Evolutionary conservation across 2,113 vertebrate genomes (phyloP).

Genomic region (Rana temporaria): DNA sequence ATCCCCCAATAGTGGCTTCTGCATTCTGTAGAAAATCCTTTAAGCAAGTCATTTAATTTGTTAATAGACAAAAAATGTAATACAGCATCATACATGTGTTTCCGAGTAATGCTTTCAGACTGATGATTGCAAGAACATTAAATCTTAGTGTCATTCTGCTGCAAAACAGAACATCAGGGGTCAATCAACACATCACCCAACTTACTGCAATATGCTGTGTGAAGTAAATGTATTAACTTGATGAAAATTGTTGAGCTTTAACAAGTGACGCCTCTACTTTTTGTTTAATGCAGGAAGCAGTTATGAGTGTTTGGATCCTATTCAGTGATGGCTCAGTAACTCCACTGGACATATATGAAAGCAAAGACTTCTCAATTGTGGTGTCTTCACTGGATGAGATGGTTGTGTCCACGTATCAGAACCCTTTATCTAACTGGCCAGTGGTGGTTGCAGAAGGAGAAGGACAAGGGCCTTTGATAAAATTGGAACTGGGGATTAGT

Average conservation of each 20-base stretch:
- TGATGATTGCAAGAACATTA: too few relatives aligned
- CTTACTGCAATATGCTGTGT: neutral
- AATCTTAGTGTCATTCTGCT: too few relatives aligned
- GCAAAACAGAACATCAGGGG: neutral
- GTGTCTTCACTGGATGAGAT: constrained; percentile 87
- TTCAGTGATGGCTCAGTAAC: constrained; percentile 94
- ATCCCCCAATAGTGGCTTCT: too few relatives aligned
- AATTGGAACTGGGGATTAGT: constrained; percentile 91
- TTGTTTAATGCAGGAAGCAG: constrained; percentile 81
- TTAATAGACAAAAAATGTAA: too few relatives aligned
- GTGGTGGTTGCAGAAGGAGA: constrained; percentile 86
- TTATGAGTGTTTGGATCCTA: constrained; percentile 89
- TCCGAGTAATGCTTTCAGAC: too few relatives aligned
- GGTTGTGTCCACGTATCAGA: constrained; percentile 83
- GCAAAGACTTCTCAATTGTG: constrained; percentile 87
- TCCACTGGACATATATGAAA: constrained; percentile 91
- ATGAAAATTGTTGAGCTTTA: neutral
- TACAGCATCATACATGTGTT: too few relatives aligned
- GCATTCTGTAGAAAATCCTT: too few relatives aligned
- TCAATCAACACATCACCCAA: neutral
- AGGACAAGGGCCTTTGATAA: constrained; percentile 88
- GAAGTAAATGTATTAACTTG: neutral
- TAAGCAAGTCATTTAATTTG: too few relatives aligned
- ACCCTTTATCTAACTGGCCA: constrained; percentile 77
- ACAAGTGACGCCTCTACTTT: neutral